Conservation (phyloP, 2,113 vertebrate genomes). For the Xiphorhynchus elegans region DNA sequence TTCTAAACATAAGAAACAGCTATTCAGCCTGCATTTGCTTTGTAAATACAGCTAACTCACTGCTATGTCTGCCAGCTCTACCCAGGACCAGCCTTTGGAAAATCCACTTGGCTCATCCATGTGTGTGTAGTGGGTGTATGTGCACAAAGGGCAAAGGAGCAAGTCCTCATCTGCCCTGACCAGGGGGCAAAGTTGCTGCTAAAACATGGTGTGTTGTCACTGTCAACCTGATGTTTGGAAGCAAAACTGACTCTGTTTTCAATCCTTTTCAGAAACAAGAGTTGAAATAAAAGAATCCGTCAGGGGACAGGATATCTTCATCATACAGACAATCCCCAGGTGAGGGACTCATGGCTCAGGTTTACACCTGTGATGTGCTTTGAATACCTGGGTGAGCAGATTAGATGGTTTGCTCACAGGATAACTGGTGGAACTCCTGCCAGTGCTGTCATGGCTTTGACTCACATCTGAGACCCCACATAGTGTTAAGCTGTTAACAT, state of each 20-base stretch:
- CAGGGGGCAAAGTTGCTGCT: neutral
- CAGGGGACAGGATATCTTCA: slow-evolving; percentile 96
- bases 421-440: neutral
- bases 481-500: neutral
- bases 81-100: neutral
- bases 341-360: slow-evolving; percentile 43
- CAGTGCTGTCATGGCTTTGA: neutral
- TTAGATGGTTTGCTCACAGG: neutral
- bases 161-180: neutral
- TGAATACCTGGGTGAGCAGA: neutral
- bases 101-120: neutral
- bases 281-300: slow-evolving; percentile 98
- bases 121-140: neutral
- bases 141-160: neutral
- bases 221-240: neutral
- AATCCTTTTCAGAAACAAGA: slow-evolving; percentile 87
- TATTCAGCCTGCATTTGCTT: neutral
- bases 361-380: neutral
- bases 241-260: slow-evolving; percentile 1
- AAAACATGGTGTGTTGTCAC: neutral
- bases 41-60: neutral
- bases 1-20: neutral
- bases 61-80: neutral
- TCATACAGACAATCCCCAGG: slow-evolving; percentile 98
- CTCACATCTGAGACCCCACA: neutral